Percentiles rank a stretch among this genome's conserved stretches.
These are phyloP conservation scores for Sebastes cheni DNA, from an alignment of 2,797 vertebrate species.

Conservation along the genomic window DNA sequence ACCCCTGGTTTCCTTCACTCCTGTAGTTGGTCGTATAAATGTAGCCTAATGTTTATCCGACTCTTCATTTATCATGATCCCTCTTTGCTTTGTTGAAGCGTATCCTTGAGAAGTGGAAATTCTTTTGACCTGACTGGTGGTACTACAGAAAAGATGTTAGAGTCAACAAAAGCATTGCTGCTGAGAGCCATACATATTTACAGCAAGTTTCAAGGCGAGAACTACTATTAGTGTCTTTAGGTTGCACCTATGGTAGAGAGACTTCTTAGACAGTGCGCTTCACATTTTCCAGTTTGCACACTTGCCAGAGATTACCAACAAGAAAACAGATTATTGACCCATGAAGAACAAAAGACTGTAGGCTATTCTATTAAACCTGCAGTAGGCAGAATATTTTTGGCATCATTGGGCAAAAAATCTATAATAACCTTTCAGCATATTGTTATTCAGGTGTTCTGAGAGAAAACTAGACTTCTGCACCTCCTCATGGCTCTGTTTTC, in stretches of 20 bases:
- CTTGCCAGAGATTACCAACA: conserved; percentile 1
- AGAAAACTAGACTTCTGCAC: too few species aligned
- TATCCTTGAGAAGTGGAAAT: not conserved
- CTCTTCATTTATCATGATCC: not conserved
- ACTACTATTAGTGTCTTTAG: not conserved
- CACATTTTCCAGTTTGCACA: not conserved
- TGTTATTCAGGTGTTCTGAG: too few species aligned
- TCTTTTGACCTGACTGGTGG: not conserved
- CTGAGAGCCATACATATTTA: not conserved
- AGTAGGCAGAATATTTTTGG: too few species aligned
- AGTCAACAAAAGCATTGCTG: not conserved
- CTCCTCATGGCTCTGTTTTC: too few species aligned
- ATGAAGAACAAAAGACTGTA: conserved; percentile 13
- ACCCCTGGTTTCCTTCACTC: not conserved
- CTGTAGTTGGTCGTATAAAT: not conserved
- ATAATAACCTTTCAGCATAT: too few species aligned
- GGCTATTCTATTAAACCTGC: too few species aligned
- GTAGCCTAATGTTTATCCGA: not conserved
- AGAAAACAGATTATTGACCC: conserved; percentile 16
- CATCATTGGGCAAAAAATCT: too few species aligned
- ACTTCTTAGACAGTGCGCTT: not conserved
- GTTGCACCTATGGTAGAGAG: not conserved
- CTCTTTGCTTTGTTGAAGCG: not conserved
- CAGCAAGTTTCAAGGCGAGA: not conserved
- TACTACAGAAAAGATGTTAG: not conserved